Conservation (phyloP, 2,797 vertebrate species). For the Dromococcyx pavoninus region DNA sequence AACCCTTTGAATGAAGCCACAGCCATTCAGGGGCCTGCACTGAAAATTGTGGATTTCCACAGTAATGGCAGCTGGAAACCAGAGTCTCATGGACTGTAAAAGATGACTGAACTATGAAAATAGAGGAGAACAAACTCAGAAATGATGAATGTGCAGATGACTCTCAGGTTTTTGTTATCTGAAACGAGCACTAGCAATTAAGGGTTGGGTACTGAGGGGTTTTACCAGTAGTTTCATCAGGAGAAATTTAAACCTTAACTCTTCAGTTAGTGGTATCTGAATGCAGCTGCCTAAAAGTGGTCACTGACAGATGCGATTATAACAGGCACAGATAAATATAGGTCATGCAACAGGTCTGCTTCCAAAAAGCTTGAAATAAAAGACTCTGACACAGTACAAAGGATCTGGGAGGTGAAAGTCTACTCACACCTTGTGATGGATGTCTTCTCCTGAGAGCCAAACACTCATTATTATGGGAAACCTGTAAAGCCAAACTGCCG, state of each 20-base stretch:
- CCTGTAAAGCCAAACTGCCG: background rate
- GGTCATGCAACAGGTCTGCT: background rate
- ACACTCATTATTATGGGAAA: background rate
- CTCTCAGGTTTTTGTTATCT: background rate
- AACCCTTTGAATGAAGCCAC: background rate
- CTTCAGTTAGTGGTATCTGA: background rate
- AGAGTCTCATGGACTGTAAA: background rate
- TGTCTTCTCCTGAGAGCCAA: background rate
- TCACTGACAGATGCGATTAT: too few species aligned
- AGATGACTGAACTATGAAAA: background rate
- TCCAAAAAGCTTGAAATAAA: background rate
- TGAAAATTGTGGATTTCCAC: background rate
- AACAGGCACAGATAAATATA: background rate
- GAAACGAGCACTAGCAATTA: background rate
- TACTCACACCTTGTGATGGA: too few species aligned
- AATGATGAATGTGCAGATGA: background rate
- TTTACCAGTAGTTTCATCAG: background rate
- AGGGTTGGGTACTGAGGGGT: background rate
- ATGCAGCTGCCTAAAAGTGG: background rate
- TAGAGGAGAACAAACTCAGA: background rate
- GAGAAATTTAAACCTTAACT: background rate
- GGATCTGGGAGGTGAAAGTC: background rate
- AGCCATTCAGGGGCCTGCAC: too few species aligned
- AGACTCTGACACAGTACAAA: background rate
- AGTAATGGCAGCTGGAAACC: background rate